Evolutionary conservation across 2,797 vertebrate species (phyloP), one percentile per base, ranked within the genome.

Genomic region (Uromys caudimaculatus): DNA sequence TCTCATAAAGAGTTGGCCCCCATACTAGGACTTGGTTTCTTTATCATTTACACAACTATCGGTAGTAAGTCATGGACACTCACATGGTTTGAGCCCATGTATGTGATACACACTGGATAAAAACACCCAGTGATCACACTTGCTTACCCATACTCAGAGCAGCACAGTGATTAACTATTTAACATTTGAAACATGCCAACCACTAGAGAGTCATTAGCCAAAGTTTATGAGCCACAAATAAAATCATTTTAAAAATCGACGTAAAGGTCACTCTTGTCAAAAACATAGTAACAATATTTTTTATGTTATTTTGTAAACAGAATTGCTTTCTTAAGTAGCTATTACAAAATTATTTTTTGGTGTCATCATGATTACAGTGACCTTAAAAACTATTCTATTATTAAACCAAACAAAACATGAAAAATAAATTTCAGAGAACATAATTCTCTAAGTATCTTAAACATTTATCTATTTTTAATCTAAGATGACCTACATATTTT

Each of bases 291-390:
- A 29, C 23, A 92, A 90, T 52, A 64, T 52, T 21, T 90, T 93
- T n/a, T 56, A 54, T 82, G 23, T 6, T 96, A 54, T 93, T 89
- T 58, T 81, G 29, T 79, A 95, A 87, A 16, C 58, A 62, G 69
- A 95, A 69, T 58, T 89, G 6, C 3, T 82, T 88, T 95, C 73
- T 81, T 84, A 92, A 87, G 44, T 67, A 92, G 77, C 16, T 56
- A 69, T 54, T 23, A 75, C 27, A 91, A 96, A 95, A 95, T 81
- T 92, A 94, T 97, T 96, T 96, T 79, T 56, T 88, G 64, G 77
- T 89, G 52, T 56, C 64, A 91, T 94, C 12, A 41, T 73, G 81
- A 95, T 35, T 92, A 7, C 17, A 98, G 79, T 60, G 78, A 89
- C 29, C 24, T 96, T 97, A 19, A 92, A 93, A 95, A 79, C 21